Base-by-base conservation (phyloP, 2,113 vertebrate species). In the Rhinoderma darwinii region DNA sequence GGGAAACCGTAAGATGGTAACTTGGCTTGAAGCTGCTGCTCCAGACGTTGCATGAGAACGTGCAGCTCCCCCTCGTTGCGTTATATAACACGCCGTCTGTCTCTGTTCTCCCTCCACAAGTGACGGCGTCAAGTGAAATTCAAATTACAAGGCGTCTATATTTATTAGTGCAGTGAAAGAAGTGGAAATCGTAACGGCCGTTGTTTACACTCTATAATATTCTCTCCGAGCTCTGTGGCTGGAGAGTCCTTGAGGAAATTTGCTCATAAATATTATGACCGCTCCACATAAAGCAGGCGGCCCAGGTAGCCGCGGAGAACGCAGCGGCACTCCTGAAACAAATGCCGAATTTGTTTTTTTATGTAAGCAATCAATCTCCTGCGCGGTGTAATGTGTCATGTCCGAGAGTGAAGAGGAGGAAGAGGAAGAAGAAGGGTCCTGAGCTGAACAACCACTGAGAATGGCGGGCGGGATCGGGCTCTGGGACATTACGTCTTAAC, bases 361-460 rank as follows among this genome's bases (percentile, higher is more conserved):
- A 87, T 87, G 50, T 61, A 87, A 87, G 82, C 85, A 18, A 27
- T 87, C 85, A 87, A 70, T 87, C 78, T 74, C 68, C 51, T 39
- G 20, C 39, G 59, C 43, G 41, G 66, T 82, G 66, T 61, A 56
- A 87, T 82, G 72, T 84, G 83, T 84, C 83, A 84, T 59, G 10
- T 4, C 22, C 12, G 54, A 32, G 20, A 51, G 14, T 7, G 41
- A 25, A 17, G 8, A 44, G 25, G n/a, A 47, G 22, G n/a, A 75
- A 30, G 12, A 66, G 1, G 2, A 7, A 59, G 25, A 20, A 22
- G 2, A 14, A 5, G 27, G 0, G 63, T 12, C 9, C 47, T 50
- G 0, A 2, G 9, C 12, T 8, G 47, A 9, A 54, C 51, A 3
- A 6, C 51, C n/a, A n/a, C n/a, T n/a, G n/a, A n/a, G n/a, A n/a